Percentiles rank a stretch among this genome's conserved stretches.
Evolutionary conservation across 2,888 invertebrate genomes (phyloP).

Genomic region (Chouioia cunea): DNA sequence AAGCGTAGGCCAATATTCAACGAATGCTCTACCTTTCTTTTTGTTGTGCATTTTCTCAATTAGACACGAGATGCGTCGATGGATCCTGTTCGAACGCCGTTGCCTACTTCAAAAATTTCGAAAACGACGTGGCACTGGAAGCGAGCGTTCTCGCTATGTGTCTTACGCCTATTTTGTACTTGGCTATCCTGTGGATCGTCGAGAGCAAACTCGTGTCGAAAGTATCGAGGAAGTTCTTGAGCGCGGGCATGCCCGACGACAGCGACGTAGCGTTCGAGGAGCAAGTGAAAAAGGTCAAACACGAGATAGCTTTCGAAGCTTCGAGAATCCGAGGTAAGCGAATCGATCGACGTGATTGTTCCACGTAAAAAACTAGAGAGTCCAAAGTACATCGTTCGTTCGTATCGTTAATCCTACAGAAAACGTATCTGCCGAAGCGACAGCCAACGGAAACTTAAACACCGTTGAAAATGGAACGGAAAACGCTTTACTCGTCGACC

Average conservation of each 20-base stretch:
- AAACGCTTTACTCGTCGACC: neutral
- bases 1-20: no score
- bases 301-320: neutral
- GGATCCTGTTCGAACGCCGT: conserved; percentile 49
- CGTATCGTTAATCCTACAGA: no score
- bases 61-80: conserved; percentile 47
- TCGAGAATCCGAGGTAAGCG: no score
- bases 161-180: conserved; percentile 67
- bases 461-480: neutral
- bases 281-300: neutral
- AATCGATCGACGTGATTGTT: no score
- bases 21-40: no score
- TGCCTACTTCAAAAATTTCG: conserved; percentile 47
- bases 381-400: no score
- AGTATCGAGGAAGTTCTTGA: conserved; percentile 42
- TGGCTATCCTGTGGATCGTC: conserved; percentile 71
- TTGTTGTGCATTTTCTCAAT: neutral
- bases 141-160: conserved; percentile 47
- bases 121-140: conserved; percentile 12
- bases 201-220: conserved; percentile 73
- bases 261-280: neutral
- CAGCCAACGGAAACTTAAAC: neutral
- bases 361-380: no score
- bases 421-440: no score
- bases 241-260: neutral